Percentiles rank a stretch among this genome's conserved stretches.
Evolutionary conservation across 2,797 vertebrate genomes (phyloP).

Genomic region (Chanos chanos): DNA sequence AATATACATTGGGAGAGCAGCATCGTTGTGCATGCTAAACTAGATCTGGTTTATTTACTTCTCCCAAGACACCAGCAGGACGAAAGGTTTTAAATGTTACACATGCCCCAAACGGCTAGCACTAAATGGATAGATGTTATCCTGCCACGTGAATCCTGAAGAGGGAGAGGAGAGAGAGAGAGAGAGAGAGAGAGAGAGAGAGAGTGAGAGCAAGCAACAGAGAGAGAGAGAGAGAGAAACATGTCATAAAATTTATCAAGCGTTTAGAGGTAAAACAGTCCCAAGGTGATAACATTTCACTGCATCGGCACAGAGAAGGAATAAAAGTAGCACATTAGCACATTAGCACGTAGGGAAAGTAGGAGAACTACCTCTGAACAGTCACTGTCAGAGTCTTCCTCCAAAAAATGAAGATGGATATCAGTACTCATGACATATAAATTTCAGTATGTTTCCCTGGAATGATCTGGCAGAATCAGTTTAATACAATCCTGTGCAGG

Average conservation of each 20-base stretch:
- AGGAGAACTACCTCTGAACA: too few species aligned
- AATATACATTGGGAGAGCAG: slow-evolving; percentile 48
- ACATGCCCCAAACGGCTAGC: slow-evolving; percentile 41
- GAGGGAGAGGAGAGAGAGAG: not conserved
- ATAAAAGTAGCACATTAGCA: slow-evolving; percentile 2
- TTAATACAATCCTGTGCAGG: too few species aligned
- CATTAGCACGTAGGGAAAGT: too few species aligned
- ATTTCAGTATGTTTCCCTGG: too few species aligned
- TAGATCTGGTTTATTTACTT: slow-evolving; percentile 45
- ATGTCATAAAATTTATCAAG: slow-evolving; percentile 21
- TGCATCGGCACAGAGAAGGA: not conserved
- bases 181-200: not conserved
- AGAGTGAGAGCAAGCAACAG: not conserved
- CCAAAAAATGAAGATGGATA: too few species aligned
- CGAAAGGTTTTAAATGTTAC: slow-evolving; percentile 31
- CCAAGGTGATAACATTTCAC: slow-evolving; percentile 7
- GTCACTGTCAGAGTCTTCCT: too few species aligned
- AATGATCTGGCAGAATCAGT: too few species aligned
- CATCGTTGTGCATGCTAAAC: slow-evolving; percentile 35
- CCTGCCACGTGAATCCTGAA: slow-evolving; percentile 13
- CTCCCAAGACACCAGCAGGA: slow-evolving; percentile 37
- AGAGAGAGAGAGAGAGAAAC: not conserved
- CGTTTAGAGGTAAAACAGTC: slow-evolving; percentile 20
- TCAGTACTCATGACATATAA: too few species aligned
- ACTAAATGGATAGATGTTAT: slow-evolving; percentile 29